Conservation (phyloP, 35 echinoderm and acorn worm genomes). For the Ptychodera flava region DNA sequence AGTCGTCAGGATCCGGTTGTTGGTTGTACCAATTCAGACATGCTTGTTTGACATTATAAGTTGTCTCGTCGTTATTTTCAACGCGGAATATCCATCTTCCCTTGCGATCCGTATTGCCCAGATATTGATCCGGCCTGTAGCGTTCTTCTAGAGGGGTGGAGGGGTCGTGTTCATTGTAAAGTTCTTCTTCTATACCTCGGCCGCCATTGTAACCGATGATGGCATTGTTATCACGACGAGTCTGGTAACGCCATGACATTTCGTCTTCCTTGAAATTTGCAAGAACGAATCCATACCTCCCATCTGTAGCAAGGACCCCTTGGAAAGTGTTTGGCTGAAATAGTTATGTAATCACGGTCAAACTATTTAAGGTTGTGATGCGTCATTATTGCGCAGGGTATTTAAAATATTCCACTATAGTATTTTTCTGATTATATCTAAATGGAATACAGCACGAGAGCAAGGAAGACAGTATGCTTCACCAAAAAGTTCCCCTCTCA, state of each 20-base stretch:
- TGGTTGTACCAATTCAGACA: neutral
- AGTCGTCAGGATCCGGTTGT: neutral
- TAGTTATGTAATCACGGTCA: neutral
- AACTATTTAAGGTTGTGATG: too few species aligned
- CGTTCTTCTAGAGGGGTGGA: neutral
- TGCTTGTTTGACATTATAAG: neutral
- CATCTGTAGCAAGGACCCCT: neutral
- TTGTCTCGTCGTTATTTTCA: neutral
- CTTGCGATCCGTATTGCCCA: neutral
- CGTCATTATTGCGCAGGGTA: too few species aligned
- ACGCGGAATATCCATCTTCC: neutral
- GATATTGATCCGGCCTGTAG: neutral
- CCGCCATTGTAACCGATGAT: neutral
- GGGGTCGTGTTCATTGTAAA: neutral
- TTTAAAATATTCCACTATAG: too few species aligned
- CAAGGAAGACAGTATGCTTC: too few species aligned
- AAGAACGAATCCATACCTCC: neutral
- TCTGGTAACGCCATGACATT: neutral
- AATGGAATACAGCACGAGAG: too few species aligned
- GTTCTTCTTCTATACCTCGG: neutral
- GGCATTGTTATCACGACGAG: neutral
- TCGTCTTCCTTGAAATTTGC: neutral
- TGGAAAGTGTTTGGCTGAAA: neutral
- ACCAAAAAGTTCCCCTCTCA: too few species aligned
- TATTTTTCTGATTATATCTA: too few species aligned